A percentile compares a stretch with the other conserved stretches of the same genome.
phyloP scores from a whole-genome alignment of 2,113 vertebrate species.

The Struthidea cinerea region DNA sequence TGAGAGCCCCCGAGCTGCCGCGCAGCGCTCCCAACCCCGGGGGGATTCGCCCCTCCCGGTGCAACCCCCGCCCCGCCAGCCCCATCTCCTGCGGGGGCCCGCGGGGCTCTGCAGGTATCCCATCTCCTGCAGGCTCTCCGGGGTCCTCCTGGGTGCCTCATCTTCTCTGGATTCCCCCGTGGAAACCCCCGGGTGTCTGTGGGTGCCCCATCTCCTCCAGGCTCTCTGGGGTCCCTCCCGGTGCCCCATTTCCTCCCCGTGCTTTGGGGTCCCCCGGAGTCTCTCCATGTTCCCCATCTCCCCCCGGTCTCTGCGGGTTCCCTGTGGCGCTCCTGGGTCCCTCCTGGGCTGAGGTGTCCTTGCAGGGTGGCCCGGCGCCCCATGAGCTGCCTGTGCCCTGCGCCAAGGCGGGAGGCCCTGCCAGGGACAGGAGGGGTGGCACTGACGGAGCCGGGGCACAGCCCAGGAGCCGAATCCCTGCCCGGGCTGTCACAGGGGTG shows the following conservation, averaged over 20 bases:
- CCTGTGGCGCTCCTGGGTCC: rapidly evolving
- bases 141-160: not conserved
- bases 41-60: not conserved
- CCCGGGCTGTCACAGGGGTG: not conserved
- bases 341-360: not conserved
- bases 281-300: not conserved
- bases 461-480: rapidly evolving
- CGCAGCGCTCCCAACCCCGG: not conserved
- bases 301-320: not conserved
- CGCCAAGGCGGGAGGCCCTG: not conserved
- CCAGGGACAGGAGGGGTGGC: not conserved
- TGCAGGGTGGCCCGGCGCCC: not conserved
- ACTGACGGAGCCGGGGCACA: not conserved
- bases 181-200: not conserved
- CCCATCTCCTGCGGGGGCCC: not conserved
- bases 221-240: not conserved
- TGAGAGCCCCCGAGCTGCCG: slow-evolving; percentile 36
- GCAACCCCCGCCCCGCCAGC: too few species aligned
- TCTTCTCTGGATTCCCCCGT: not conserved
- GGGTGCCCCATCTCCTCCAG: not conserved
- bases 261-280: too few species aligned
- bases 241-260: not conserved
- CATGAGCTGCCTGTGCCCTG: not conserved
- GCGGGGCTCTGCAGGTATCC: not conserved
- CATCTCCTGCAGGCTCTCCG: not conserved